Evolutionary conservation across 1,140 invertebrate species (phyloP).

Genomic region (Brachystomella parvula): DNA sequence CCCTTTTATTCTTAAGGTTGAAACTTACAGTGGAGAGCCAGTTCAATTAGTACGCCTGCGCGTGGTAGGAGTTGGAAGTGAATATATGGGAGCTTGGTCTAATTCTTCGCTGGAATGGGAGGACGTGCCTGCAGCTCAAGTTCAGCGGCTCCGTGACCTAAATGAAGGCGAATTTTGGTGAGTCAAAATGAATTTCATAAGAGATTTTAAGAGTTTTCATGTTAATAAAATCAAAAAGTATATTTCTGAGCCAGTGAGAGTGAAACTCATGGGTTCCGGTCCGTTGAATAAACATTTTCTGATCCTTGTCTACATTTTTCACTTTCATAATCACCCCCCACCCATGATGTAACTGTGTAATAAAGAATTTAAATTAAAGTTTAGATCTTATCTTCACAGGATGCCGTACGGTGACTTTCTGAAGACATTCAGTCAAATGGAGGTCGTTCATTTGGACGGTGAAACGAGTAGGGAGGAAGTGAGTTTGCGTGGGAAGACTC

Average conservation of each 20-base stretch:
- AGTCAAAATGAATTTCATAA: constrained; percentile 26
- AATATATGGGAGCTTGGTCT: constrained; percentile 66
- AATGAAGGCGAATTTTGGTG: constrained; percentile 74
- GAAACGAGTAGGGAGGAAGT: constrained; percentile 77
- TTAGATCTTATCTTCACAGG: constrained; percentile 42
- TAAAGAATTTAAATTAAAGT: neutral
- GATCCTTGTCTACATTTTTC: neutral
- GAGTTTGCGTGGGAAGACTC: constrained; percentile 64
- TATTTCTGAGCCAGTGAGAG: neutral
- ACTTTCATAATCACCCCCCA: neutral
- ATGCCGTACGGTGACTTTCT: constrained; percentile 77
- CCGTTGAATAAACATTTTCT: neutral
- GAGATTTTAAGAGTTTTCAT: no score
- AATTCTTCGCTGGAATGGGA: constrained; percentile 64
- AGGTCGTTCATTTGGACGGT: constrained; percentile 76
- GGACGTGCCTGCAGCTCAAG: constrained; percentile 60
- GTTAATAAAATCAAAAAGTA: no score
- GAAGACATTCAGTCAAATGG: constrained; percentile 71
- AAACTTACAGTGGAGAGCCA: constrained; percentile 62
- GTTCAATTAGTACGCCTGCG: constrained; percentile 63
- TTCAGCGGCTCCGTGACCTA: constrained; percentile 60
- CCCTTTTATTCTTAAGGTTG: constrained; percentile 48
- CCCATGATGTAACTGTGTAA: neutral
- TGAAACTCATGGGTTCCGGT: no score
- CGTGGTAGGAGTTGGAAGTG: constrained; percentile 59